phyloP scores from a whole-genome alignment of 2,888 invertebrate genomes.

The Tricholauxania praeusta region DNA sequence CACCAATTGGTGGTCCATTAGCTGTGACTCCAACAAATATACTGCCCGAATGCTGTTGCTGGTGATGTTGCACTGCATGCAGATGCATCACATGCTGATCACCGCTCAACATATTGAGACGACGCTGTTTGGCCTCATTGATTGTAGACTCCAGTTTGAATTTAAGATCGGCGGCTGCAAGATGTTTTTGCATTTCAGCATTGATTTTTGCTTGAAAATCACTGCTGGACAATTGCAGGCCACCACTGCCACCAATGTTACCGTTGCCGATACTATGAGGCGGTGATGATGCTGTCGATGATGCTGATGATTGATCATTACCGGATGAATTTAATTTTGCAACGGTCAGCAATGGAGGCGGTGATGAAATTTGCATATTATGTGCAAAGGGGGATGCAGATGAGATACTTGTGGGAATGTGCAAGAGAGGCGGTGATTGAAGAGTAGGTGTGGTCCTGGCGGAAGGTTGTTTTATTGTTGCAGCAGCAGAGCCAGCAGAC shows the following conservation, averaged over 20 bases:
- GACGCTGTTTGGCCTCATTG: conserved; percentile 60
- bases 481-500: conserved; percentile 33
- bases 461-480: conserved; percentile 38
- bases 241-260: conserved; percentile 33
- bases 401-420: conserved; percentile 38
- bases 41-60: conserved; percentile 46
- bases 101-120: conserved; percentile 49
- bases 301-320: conserved; percentile 59
- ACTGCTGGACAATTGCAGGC: conserved; percentile 48
- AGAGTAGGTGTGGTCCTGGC: conserved; percentile 49
- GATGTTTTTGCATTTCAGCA: conserved; percentile 66
- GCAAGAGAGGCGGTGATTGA: conserved; percentile 52
- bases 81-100: conserved; percentile 54
- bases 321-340: conserved; percentile 50
- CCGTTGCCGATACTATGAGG: conserved; percentile 46
- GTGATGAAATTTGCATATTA: conserved; percentile 53
- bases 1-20: conserved; percentile 51
- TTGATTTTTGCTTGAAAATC: conserved; percentile 66
- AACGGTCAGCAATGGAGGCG: conserved; percentile 59
- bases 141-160: conserved; percentile 63
- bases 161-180: conserved; percentile 64
- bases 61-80: conserved; percentile 59
- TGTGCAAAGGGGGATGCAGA: conserved; percentile 27
- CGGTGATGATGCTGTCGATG: conserved; percentile 59
- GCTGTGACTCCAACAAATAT: conserved; percentile 28